Evolutionary conservation across 2,113 vertebrate species (phyloP).

Genomic region (Meles meles): DNA sequence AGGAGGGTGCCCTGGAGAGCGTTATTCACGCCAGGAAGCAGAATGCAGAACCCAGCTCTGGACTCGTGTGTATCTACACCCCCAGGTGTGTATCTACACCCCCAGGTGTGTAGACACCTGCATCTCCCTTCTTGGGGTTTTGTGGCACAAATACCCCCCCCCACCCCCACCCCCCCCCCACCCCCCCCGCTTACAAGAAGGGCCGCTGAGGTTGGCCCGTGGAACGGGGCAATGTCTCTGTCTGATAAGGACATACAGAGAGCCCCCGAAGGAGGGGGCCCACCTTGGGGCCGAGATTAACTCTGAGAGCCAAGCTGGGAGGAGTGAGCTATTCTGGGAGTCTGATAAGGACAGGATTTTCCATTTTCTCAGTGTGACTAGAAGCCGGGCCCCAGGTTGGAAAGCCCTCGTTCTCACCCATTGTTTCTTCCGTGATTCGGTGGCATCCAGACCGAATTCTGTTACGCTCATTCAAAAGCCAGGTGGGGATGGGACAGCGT

Average conservation of each 20-base stretch:
- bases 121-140: not conserved
- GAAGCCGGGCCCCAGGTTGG: not conserved
- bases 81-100: not conserved
- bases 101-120: too few relatives aligned
- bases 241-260: not conserved
- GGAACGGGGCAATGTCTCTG: not conserved
- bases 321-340: slow-evolving; percentile 46
- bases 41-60: not conserved
- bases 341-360: slow-evolving; percentile 36
- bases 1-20: not conserved
- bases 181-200: accelerated
- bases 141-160: not conserved
- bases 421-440: not conserved
- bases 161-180: too few relatives aligned
- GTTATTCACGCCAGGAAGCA: not conserved
- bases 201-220: not conserved
- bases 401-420: not conserved
- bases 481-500: accelerated
- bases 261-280: not conserved
- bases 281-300: not conserved
- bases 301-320: not conserved
- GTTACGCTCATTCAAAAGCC: not conserved
- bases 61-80: not conserved
- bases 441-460: not conserved
- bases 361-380: not conserved